phyloP scores from a whole-genome alignment of 2,888 invertebrate species.

The Sarcophaga subvicina region DNA sequence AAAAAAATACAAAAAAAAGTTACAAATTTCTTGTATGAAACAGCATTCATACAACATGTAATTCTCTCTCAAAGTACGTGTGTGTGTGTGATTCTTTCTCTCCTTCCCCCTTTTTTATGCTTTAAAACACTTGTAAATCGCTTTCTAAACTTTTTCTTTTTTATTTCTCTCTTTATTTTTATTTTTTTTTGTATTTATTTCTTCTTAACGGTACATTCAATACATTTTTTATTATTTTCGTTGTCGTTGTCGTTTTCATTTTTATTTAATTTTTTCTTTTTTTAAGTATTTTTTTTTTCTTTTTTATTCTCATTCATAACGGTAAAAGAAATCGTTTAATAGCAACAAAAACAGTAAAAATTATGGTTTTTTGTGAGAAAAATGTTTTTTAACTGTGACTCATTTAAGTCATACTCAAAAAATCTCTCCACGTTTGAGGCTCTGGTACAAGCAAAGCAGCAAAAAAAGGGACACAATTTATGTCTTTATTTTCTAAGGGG shows the following conservation, averaged over 20 bases:
- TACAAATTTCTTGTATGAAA: conserved; percentile 30
- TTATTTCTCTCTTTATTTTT: background rate
- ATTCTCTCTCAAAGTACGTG: conserved; percentile 2
- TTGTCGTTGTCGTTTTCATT: background rate
- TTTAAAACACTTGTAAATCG: conserved; percentile 62
- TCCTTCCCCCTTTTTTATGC: background rate
- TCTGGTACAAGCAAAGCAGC: background rate
- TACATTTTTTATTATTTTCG: conserved; percentile 2
- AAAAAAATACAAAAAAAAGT: conserved; percentile 24
- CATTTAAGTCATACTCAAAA: conserved; percentile 37
- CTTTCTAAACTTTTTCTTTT: conserved; percentile 15
- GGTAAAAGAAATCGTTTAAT: background rate
- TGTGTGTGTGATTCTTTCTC: background rate
- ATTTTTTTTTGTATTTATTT: background rate
- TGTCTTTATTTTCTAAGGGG: background rate
- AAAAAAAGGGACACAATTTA: background rate
- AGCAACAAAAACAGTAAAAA: conserved; percentile 30
- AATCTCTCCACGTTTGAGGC: background rate
- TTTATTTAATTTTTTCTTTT: background rate
- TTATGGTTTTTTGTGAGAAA: conserved; percentile 1
- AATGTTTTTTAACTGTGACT: conserved; percentile 49
- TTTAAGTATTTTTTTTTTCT: conserved; percentile 13
- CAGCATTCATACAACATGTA: background rate
- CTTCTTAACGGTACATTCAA: conserved; percentile 38
- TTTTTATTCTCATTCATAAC: conserved; percentile 28